Percentiles rank a stretch among this genome's conserved stretches.
Conservation (phyloP, 2,113 vertebrate genomes). For the Catharus fuscescens region DNA sequence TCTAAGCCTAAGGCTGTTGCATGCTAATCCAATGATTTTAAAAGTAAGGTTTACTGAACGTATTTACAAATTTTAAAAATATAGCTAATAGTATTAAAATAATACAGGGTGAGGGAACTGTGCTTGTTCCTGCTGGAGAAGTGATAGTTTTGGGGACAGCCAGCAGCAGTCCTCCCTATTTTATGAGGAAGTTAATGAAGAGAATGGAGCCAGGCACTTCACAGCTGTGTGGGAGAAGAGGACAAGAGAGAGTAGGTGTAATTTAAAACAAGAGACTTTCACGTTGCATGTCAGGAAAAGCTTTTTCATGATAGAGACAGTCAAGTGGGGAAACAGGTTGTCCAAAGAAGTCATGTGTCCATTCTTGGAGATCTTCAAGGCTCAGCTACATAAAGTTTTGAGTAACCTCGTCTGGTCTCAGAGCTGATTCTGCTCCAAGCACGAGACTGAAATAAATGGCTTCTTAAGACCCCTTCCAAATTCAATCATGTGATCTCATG, state of each 20-base stretch:
- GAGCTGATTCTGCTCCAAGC: not conserved
- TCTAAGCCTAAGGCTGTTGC: constrained; percentile 2
- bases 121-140: not conserved
- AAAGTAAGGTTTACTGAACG: not conserved
- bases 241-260: not conserved
- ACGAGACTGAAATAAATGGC: not conserved
- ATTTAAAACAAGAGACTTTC: not conserved
- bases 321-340: not conserved
- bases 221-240: not conserved
- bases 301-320: not conserved
- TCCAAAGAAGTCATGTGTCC: not conserved
- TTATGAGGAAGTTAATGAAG: not conserved
- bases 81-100: not conserved
- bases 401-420: not conserved
- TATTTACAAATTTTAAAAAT: not conserved
- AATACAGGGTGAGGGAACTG: not conserved
- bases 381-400: not conserved
- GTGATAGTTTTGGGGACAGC: accelerated
- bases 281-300: not conserved
- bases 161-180: not conserved
- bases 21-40: constrained; percentile 7
- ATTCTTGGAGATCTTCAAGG: not conserved
- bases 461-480: not conserved
- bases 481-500: not conserved
- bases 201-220: not conserved